Evolutionary conservation across 2,797 vertebrate genomes (phyloP), one percentile per base, ranked within the genome.

Genomic region (Enteromius argenteus): DNA sequence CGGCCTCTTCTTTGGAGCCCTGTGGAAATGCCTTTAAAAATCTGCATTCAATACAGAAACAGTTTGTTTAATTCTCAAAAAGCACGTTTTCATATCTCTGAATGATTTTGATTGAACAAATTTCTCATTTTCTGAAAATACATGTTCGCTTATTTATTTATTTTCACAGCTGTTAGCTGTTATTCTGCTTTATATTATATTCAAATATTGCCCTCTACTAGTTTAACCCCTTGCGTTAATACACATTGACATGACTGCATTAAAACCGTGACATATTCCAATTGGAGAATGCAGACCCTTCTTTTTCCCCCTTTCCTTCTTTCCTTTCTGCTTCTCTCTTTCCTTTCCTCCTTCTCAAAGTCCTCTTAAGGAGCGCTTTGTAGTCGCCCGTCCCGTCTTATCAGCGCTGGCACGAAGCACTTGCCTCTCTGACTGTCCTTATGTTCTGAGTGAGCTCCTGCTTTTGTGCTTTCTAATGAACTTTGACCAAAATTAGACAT

Each of bases 401-500:
- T 95, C 94, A 89, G 91, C 81, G 88, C 91, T 92, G 92, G 93
- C 92, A 92, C 90, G 91, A 93, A 93, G 92, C 92, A 90, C 93
- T 96, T 91, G 94, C 93, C 90, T 94, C 93, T 93, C 93, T 93
- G 91, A 94, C 93, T 93, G 94, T 95, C 93, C 92, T 93, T 92
- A 90, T 95, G 94, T 94, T 94, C 93, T 91, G 93, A 90, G 90
- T 90, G 90, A 93, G 92, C 92, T 93, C 90, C 91, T 91, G 94
- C 93, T 94, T 95, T 95, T 95, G 94, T 95, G 92, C 90, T 92
- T 90, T 87, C 92, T 95, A 94, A 95, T 94, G 93, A 95, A 95
- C 94, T 95, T 94, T 94, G 94, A 95, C 94, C 94, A 93, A 94
- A 95, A 95, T 95, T 95, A 95, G 95, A 95, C 93, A 94, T 94